Conservation (phyloP, 2,888 invertebrate species). For the Polymixis lichenea region DNA sequence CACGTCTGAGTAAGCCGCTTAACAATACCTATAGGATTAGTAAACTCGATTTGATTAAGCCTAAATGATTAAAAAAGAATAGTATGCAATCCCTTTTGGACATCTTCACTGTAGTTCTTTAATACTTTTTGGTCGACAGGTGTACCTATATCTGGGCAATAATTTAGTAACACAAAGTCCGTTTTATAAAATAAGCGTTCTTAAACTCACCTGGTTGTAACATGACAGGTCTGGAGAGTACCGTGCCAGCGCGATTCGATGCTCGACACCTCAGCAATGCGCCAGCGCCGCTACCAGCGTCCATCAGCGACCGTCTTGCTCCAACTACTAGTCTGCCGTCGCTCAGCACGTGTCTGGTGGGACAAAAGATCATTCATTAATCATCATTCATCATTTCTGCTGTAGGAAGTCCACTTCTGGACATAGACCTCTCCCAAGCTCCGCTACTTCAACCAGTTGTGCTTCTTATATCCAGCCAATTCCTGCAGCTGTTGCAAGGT, state of each 20-base stretch:
- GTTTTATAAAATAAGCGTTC: background rate
- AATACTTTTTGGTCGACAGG: background rate
- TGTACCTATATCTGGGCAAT: no score
- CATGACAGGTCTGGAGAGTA: constrained; percentile 84
- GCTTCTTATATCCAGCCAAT: no score
- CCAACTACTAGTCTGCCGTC: constrained; percentile 86
- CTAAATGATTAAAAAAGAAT: background rate
- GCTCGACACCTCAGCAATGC: constrained; percentile 84
- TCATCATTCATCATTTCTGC: no score
- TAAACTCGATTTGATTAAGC: background rate
- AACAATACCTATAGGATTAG: constrained; percentile 9
- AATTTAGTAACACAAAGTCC: background rate
- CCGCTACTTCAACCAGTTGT: no score
- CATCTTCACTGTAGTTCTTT: background rate
- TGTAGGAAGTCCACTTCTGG: no score
- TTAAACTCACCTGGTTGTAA: constrained; percentile 83
- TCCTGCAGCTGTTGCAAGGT: no score
- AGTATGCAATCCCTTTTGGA: background rate
- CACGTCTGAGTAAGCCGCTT: constrained; percentile 3
- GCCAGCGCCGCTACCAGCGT: constrained; percentile 82
- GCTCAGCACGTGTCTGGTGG: constrained; percentile 80
- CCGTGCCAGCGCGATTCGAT: constrained; percentile 83
- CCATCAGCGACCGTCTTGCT: constrained; percentile 83
- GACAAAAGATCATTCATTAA: background rate
- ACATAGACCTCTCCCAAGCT: no score